Evolutionary conservation across 2,797 vertebrate genomes (phyloP), one percentile per base, ranked within the genome.

Genomic region (Coranthus polyacanthus): DNA sequence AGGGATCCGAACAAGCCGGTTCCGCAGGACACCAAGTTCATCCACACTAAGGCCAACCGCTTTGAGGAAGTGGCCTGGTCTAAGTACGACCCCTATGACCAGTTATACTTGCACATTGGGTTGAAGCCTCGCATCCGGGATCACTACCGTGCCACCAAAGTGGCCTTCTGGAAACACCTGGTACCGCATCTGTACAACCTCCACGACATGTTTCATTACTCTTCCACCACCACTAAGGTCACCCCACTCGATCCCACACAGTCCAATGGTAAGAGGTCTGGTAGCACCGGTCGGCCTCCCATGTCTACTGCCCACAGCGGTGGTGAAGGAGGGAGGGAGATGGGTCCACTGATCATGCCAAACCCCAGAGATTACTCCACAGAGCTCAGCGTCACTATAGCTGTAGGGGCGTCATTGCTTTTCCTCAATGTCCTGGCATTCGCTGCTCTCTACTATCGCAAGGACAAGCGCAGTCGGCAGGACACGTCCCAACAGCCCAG

Each of bases 1-100:
- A 99, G 98, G 85, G 98, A 99, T 81, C 98, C 98, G 44, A 99
- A 99, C 93, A 98, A 98, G 83, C 98, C 98, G 0, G 98, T 99
- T 37, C 98, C 98, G 51, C 98, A 99, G 89, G 97, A 99, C 87
- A 99, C 97, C 79, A 99, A 99, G 90, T 98, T 99, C 92, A 99
- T 98, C 93, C 98, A 99, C 86, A 99, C 97, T 65, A 98, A 98
- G 91, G 97, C 98, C 73, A 99, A 99, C 81, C 95, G 97, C 45
- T 99, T 99, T 34, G 97, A 99, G 86, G 98, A 99, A 84, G 97
- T 99, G 65, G 98, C 98, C 81, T 99, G 98, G 98, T 98, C 97
- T 68, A 99, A 99, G 89, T 99, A 99, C 75, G 97, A 97, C 81
- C 98, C 98, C 47, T 97, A 95, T 0, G 98, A 99, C 87, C 98